These are phyloP conservation scores for Hypotaenidia okinawae DNA, from an alignment of 2,797 vertebrate genomes.

Conservation along the genomic window DNA sequence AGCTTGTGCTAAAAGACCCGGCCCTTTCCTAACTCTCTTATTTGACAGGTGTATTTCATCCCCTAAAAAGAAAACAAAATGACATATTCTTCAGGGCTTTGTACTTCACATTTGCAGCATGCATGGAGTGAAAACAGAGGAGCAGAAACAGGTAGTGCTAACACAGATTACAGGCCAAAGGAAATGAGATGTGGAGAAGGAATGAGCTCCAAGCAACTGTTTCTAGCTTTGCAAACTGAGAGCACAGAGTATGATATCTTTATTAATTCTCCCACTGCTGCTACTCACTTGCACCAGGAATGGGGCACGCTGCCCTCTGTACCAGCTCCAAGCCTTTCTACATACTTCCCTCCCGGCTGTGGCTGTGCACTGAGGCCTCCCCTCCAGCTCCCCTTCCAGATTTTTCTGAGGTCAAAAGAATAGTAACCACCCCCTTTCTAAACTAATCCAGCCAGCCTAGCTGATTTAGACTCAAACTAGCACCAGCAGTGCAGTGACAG, in stretches of 20 bases:
- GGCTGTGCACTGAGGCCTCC: fast-evolving
- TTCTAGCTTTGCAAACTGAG: background rate
- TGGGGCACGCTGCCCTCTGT: background rate
- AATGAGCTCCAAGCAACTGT: background rate
- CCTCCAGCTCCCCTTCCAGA: background rate
- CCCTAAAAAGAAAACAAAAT: background rate
- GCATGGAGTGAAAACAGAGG: background rate
- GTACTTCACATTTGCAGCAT: background rate
- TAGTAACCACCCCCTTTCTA: background rate
- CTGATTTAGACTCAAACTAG: background rate
- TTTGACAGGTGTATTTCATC: background rate
- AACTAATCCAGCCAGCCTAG: background rate
- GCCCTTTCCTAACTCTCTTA: background rate
- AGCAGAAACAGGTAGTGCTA: background rate
- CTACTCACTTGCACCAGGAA: background rate
- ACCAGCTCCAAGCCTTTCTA: fast-evolving
- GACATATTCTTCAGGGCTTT: background rate
- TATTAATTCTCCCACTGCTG: background rate
- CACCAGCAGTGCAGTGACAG: background rate
- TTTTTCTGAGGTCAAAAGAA: background rate
- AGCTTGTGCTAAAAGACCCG: background rate
- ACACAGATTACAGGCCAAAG: background rate
- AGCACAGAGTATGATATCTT: background rate
- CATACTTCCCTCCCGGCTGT: fast-evolving
- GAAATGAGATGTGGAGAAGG: background rate